Evolutionary conservation across 2,888 invertebrate species (phyloP), one percentile per base, ranked within the genome.

Genomic region (Chymomyza amoena): DNA sequence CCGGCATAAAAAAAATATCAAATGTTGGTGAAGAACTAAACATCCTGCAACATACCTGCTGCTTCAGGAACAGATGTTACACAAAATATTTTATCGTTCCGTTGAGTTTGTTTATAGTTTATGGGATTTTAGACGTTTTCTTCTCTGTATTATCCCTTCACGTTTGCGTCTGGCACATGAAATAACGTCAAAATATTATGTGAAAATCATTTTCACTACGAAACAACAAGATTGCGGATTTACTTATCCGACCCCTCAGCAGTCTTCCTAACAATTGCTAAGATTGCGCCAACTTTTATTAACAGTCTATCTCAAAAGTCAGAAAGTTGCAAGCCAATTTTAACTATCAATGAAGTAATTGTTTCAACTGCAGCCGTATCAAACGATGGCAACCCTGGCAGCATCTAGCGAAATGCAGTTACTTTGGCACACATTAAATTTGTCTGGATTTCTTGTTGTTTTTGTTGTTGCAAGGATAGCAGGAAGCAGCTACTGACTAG

Each of bases 381-480:
- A 13, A 32, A 13, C 39, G 39, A 13, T 45, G 13, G 39, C 39
- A 45, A 45, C 39, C 13, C 39, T 45, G 39, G 13, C 66, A 65
- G 13, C 66, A 65, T 64, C 69, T 64, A 69, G 71, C 16, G 52
- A 75, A 81, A 76, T 76, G 79, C 81, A 79, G 79, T 76, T 81
- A 79, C 70, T 70, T 72, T 70, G 64, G 70, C 76, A 72, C 71
- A 76, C 73, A 79, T 79, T 79, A 81, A 78, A 81, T 74, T 79
- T 76, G 70, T 72, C 73, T 69, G 79, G 77, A 79, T 79, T 81
- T 81, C 72, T 68, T 71, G 69, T 65, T 45, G n/a, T 81, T 81
- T 70, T 68, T 71, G 69, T 65, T 45, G n/a, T 16, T 39, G 54
- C 67, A 15, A 15, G 57, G 20, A 57, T 3, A 6, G 52, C 18